Conservation (phyloP, 2,113 vertebrate species). For the Ginglymostoma cirratum region DNA sequence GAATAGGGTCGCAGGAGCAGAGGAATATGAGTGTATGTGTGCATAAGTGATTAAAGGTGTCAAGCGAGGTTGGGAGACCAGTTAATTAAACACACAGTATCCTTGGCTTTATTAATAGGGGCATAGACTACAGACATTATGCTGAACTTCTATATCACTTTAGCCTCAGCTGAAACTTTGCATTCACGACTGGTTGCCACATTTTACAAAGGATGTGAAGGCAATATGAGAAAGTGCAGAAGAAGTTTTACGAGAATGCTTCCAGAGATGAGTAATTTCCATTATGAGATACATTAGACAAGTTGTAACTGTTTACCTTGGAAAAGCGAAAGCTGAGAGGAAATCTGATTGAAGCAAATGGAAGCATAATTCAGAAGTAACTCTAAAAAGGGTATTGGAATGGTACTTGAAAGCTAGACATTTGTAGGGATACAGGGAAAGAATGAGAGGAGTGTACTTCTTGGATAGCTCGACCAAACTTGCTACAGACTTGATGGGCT, state of each 20-base stretch:
- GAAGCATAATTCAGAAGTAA: neutral
- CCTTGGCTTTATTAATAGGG: too few species aligned
- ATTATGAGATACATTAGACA: too few species aligned
- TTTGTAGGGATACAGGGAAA: neutral
- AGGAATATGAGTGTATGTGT: too few species aligned
- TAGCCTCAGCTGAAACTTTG: neutral
- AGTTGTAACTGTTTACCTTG: too few species aligned
- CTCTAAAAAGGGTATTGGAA: neutral
- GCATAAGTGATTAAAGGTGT: too few species aligned
- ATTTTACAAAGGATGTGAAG: neutral
- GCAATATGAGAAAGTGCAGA: neutral
- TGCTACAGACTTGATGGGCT: neutral
- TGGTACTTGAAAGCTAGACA: neutral
- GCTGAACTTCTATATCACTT: too few species aligned
- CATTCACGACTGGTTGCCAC: neutral
- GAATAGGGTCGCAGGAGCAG: too few species aligned
- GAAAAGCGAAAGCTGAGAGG: too few species aligned
- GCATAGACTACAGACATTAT: too few species aligned
- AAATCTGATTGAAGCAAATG: neutral
- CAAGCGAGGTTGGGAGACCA: too few species aligned
- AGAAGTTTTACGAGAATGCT: neutral
- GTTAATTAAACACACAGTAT: too few species aligned
- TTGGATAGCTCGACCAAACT: neutral
- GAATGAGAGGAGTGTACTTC: neutral
- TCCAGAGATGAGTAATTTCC: neutral